phyloP scores from a whole-genome alignment of 2,113 vertebrate species.

The Mormoops blainvillei region DNA sequence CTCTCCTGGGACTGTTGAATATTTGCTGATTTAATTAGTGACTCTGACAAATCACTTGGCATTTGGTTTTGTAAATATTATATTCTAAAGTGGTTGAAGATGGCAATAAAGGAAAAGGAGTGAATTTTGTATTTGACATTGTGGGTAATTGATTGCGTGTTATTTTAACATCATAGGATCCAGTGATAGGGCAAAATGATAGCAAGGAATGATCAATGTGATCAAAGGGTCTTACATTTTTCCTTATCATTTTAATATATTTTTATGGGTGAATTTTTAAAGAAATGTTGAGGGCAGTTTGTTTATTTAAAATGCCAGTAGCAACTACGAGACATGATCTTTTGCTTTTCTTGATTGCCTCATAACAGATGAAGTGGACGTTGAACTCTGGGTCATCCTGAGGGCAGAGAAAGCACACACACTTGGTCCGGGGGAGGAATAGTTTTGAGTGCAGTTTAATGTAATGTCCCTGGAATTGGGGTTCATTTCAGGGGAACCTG shows the following conservation, averaged over 20 bases:
- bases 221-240: neutral
- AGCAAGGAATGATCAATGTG: neutral
- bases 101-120: neutral
- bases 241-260: neutral
- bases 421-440: neutral
- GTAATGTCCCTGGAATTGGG: neutral
- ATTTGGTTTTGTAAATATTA: slow-evolving; percentile 1
- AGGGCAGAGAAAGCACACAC: neutral
- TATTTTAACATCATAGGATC: neutral
- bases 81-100: neutral
- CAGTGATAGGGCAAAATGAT: neutral
- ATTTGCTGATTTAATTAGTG: neutral
- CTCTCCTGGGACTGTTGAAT: neutral
- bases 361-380: neutral
- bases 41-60: neutral
- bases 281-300: neutral
- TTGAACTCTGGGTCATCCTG: neutral
- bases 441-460: neutral
- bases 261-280: neutral
- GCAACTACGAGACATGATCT: neutral
- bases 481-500: neutral
- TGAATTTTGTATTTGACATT: neutral
- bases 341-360: neutral
- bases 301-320: neutral
- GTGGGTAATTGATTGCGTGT: neutral